phyloP scores from a whole-genome alignment of 1,140 invertebrate genomes.

The Globodera rostochiensis region DNA sequence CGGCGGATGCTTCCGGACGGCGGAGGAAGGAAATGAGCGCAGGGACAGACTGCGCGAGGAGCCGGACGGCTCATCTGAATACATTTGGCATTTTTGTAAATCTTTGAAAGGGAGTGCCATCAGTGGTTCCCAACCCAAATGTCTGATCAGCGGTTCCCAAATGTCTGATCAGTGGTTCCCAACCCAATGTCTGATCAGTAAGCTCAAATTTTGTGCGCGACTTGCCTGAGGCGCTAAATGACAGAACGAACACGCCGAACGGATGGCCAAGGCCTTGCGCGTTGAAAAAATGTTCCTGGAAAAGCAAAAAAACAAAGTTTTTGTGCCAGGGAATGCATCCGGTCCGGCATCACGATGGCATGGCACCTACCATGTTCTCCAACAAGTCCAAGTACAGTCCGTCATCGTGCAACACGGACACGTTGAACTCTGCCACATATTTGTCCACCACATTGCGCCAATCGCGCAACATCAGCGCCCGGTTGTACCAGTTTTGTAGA shows the following conservation, averaged over 20 bases:
- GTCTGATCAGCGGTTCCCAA: no score
- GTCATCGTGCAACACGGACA: conserved; percentile 61
- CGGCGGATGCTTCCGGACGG: background rate
- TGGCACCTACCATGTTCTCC: conserved; percentile 58
- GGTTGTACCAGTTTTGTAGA: conserved; percentile 49
- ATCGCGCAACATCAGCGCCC: conserved; percentile 51
- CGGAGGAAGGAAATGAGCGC: background rate
- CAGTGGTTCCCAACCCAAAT: no score
- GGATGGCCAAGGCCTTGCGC: no score
- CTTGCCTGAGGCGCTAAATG: background rate
- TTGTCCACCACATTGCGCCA: conserved; percentile 60
- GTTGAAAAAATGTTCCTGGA: no score
- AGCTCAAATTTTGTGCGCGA: background rate
- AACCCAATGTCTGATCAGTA: background rate
- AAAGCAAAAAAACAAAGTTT: no score
- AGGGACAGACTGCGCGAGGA: background rate
- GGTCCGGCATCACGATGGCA: no score
- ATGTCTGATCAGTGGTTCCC: no score
- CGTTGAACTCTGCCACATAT: conserved; percentile 58
- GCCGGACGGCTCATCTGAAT: background rate
- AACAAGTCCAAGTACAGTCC: conserved; percentile 66
- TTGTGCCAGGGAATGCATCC: no score
- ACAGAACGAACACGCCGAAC: no score
- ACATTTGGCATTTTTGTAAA: background rate
- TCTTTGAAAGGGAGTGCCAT: no score